Percentiles rank a stretch among this genome's conserved stretches.
phyloP scores from a whole-genome alignment of 2,888 invertebrate species.

The Achlya flavicornis region DNA sequence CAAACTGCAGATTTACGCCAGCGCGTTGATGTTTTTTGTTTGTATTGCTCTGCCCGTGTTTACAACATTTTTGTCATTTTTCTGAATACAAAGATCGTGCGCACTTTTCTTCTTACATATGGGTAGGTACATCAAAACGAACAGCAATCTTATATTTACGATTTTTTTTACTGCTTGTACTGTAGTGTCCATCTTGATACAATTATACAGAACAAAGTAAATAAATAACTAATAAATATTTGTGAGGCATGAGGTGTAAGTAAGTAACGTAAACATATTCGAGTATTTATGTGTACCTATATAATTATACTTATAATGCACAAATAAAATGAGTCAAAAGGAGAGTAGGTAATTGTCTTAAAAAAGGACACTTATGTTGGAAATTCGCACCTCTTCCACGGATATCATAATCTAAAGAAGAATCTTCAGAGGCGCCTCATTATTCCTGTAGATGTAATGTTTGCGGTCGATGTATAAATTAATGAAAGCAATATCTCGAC shows the following conservation, averaged over 20 bases:
- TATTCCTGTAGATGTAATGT: not conserved
- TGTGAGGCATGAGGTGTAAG: no score
- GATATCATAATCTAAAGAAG: not conserved
- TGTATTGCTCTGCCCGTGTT: slow-evolving; percentile 28
- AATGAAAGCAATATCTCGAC: slow-evolving; percentile 9
- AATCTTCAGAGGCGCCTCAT: slow-evolving; percentile 6
- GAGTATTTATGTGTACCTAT: no score
- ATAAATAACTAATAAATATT: no score
- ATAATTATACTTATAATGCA: no score
- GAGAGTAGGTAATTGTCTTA: not conserved
- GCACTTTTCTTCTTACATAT: slow-evolving; percentile 12
- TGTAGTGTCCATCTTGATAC: not conserved
- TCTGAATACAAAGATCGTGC: slow-evolving; percentile 32
- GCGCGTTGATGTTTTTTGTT: slow-evolving; percentile 11
- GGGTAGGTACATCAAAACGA: not conserved
- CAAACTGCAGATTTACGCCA: slow-evolving; percentile 13
- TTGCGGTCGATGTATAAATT: slow-evolving; percentile 1
- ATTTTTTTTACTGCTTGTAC: not conserved
- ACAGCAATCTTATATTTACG: slow-evolving; percentile 5
- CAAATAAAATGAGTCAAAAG: no score
- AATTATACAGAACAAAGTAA: no score
- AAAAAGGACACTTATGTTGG: not conserved
- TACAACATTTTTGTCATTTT: slow-evolving; percentile 43
- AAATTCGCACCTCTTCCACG: not conserved
- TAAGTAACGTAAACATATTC: no score